Conservation (phyloP, 2,888 invertebrate species). For the Carabus problematicus region DNA sequence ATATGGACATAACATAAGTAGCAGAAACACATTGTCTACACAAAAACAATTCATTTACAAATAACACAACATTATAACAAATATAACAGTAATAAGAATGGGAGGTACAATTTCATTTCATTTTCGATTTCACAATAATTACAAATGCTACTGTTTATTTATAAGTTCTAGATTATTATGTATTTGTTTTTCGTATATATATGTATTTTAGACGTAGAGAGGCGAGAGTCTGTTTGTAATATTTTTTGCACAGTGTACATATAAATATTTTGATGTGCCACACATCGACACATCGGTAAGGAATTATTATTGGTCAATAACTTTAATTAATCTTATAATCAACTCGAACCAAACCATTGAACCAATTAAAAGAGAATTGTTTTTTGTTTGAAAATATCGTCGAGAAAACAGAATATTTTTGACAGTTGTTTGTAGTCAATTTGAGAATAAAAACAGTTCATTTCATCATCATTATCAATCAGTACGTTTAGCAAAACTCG, state of each 20-base stretch:
- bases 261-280: constrained; percentile 11
- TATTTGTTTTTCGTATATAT: neutral
- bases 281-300: constrained; percentile 11
- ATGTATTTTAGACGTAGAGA: neutral
- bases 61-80: too few species aligned
- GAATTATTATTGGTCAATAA: constrained; percentile 43
- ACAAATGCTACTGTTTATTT: too few species aligned
- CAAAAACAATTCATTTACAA: too few species aligned
- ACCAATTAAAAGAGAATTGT: constrained; percentile 27
- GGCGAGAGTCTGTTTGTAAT: constrained; percentile 29
- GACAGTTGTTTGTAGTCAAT: too few species aligned
- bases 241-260: constrained; percentile 39
- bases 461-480: constrained; percentile 52
- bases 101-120: too few species aligned
- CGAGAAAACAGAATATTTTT: constrained; percentile 18
- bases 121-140: too few species aligned
- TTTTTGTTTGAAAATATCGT: neutral
- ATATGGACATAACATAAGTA: too few species aligned
- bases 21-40: too few species aligned
- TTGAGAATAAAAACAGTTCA: too few species aligned
- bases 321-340: constrained; percentile 36
- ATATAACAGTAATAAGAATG: too few species aligned
- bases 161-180: neutral
- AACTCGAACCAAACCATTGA: constrained; percentile 42
- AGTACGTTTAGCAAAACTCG: constrained; percentile 55